Evolutionary conservation across 2,797 vertebrate genomes (phyloP).

Genomic region (Etheostoma nigrum): DNA sequence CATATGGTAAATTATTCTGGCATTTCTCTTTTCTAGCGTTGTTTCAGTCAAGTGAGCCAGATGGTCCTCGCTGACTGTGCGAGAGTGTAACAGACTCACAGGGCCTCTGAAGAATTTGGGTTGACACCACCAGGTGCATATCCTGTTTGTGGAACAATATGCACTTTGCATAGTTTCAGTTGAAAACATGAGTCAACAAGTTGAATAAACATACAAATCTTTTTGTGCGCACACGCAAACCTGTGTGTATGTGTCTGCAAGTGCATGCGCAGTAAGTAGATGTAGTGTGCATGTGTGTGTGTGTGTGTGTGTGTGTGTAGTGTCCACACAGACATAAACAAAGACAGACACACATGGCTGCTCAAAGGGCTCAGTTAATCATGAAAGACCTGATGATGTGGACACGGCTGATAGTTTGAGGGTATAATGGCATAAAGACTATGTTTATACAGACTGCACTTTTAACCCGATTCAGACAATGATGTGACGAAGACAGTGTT

Average conservation of each 20-base stretch:
- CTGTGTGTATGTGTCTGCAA: background rate
- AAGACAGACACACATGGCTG: slow-evolving; percentile 36
- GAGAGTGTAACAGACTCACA: slow-evolving; percentile 48
- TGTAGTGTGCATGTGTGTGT: background rate
- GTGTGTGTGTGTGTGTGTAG: slow-evolving; percentile 1
- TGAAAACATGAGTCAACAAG: slow-evolving; percentile 71
- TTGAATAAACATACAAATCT: slow-evolving; percentile 50
- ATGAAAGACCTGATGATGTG: slow-evolving; percentile 33
- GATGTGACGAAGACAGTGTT: background rate
- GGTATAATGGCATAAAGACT: slow-evolving; percentile 2
- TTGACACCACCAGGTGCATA: slow-evolving; percentile 74
- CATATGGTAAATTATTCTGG: background rate
- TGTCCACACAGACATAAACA: slow-evolving; percentile 40
- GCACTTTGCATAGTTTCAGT: slow-evolving; percentile 72
- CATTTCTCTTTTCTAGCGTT: slow-evolving; percentile 42
- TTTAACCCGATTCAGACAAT: background rate
- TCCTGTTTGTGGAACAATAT: slow-evolving; percentile 71
- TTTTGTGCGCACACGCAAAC: slow-evolving; percentile 30
- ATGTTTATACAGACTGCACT: slow-evolving; percentile 6
- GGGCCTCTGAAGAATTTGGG: slow-evolving; percentile 61
- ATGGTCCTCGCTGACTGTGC: slow-evolving; percentile 51
- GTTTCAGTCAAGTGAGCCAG: slow-evolving; percentile 52
- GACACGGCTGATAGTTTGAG: slow-evolving; percentile 1
- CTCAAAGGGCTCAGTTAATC: slow-evolving; percentile 19
- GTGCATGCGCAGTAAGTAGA: too few relatives aligned